phyloP scores from a whole-genome alignment of 1,140 invertebrate species.

The Caenorhabditis elegans region WBcel235 BX284604.4:4380001-4380500 shows the following conservation, averaged over 20 bases:
- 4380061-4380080: background rate
- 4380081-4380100: background rate
- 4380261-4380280: background rate
- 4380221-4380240: background rate
- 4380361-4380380: background rate
- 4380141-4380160: background rate
- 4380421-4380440: background rate
- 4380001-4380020: too few species aligned
- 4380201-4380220: background rate
- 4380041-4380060: constrained; percentile 30
- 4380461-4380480: background rate
- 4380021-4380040: too few species aligned
- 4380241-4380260: background rate
- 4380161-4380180: background rate
- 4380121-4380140: background rate
- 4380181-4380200: background rate
- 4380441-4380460: background rate
- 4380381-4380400: background rate
- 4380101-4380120: background rate
- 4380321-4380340: background rate
- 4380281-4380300: background rate
- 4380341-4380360: background rate
- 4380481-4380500: background rate
- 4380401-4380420: background rate
- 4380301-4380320: background rate